Conservation (phyloP, 2,888 invertebrate species). For the Aspidiotus rigidus region DNA sequence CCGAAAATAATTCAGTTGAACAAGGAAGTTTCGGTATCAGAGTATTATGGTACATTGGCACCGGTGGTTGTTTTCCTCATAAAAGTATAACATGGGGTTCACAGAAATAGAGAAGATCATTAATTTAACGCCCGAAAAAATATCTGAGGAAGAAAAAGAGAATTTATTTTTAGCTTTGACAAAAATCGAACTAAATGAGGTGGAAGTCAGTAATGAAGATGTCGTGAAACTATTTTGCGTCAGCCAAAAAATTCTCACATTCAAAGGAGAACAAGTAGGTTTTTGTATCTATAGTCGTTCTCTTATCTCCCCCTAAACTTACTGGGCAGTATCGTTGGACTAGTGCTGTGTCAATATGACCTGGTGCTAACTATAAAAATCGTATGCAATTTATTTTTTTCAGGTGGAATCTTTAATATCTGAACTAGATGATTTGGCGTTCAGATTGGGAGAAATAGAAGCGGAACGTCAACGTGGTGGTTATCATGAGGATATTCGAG, state of each 20-base stretch:
- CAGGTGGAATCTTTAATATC: slow-evolving; percentile 48
- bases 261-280: slow-evolving; percentile 58
- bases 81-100: slow-evolving; percentile 3
- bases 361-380: slow-evolving; percentile 11
- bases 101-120: slow-evolving; percentile 19
- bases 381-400: neutral
- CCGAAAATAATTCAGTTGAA: too few relatives aligned
- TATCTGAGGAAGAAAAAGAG: slow-evolving; percentile 27
- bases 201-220: slow-evolving; percentile 6
- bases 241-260: slow-evolving; percentile 58
- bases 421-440: slow-evolving; percentile 48
- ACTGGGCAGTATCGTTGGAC: too few relatives aligned
- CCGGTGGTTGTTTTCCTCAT: too few relatives aligned
- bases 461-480: slow-evolving; percentile 37
- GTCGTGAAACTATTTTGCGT: slow-evolving; percentile 41
- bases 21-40: too few relatives aligned
- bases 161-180: slow-evolving; percentile 5
- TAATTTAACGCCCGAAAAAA: slow-evolving; percentile 7
- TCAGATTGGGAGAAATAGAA: slow-evolving; percentile 46
- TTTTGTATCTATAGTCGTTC: neutral
- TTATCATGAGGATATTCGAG: slow-evolving; percentile 35
- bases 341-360: too few relatives aligned
- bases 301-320: too few relatives aligned
- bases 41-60: too few relatives aligned
- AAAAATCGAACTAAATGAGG: slow-evolving; percentile 3